Conservation (phyloP, 2,113 vertebrate species). For the Eolophus roseicapilla region DNA sequence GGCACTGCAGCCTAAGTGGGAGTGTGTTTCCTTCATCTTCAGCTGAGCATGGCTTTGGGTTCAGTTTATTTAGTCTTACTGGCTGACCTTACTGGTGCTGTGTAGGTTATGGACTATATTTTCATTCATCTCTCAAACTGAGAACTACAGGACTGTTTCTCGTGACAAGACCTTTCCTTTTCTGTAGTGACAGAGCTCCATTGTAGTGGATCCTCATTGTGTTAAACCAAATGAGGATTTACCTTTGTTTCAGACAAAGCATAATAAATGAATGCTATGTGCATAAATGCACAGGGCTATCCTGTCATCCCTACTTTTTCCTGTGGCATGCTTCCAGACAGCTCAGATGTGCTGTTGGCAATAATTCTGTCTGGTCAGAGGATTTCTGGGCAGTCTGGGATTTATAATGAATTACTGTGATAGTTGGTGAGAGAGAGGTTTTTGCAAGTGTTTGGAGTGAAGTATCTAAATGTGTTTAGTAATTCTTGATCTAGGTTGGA, state of each 20-base stretch:
- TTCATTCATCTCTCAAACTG: background rate
- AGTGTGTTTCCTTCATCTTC: background rate
- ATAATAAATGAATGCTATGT: background rate
- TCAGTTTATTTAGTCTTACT: background rate
- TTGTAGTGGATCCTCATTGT: too few species aligned
- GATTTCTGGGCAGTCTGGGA: background rate
- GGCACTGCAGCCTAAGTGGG: background rate
- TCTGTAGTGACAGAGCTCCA: background rate
- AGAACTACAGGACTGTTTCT: background rate
- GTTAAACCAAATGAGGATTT: background rate
- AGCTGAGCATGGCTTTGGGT: background rate
- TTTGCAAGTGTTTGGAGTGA: background rate
- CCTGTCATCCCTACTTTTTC: background rate
- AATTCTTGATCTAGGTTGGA: too few species aligned
- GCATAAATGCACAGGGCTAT: background rate
- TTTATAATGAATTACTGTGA: background rate
- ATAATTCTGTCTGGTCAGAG: background rate
- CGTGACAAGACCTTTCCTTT: background rate
- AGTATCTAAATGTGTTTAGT: background rate
- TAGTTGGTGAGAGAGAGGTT: background rate
- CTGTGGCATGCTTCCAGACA: background rate
- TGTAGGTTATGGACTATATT: background rate
- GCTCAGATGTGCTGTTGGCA: background rate
- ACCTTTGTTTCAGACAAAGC: background rate
- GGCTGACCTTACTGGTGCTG: background rate